Base-by-base conservation (phyloP, 2,113 vertebrate genomes). In the Australoheros scitulus region DNA sequence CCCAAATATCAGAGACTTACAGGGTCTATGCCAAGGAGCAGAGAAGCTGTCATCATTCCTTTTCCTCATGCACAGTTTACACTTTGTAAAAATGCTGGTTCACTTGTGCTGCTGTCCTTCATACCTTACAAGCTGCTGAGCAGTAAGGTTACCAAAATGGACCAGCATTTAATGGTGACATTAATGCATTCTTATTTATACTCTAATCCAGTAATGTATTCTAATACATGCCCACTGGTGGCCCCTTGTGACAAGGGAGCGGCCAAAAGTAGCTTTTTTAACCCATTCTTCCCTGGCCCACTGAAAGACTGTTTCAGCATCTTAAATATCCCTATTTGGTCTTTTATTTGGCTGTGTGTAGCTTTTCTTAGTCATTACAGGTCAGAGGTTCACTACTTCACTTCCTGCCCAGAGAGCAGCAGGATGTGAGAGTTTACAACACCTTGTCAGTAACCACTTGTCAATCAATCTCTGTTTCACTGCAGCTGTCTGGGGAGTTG, bases 381-480 rank as follows among this genome's bases (percentile, higher is more conserved):
- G 93, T 94, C 90, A 93, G 79, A 80, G 89, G 93, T 92, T 92
- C 90, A 89, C 59, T 11, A 41, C 58, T 91, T 89, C 77, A 91
- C 88, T 91, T 94, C 92, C 93, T 93, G 89, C 87, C 79, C 41
- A 34, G 79, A 81, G 82, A 86, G 82, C 81, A 86, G 87, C 87
- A 94, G 94, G 93, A 94, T 92, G 87, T 87, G 82, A 89, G 87
- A 87, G 93, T 95, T 94, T 94, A 95, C 90, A 87, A 79, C 90
- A 91, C 89, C 86, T 89, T 90, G 86, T 87, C 82, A 86, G 84
- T 89, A 89, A 92, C 93, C 93, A 92, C 88, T 87, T 92, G 94
- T 93, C 94, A 94, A 76, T 95, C 94, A 94, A 86, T 74, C 82
- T 89, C 76, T 63, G 82, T 83, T 72, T 90, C 85, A 63, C 78